Evolutionary conservation across 2,888 invertebrate genomes (phyloP).

Genomic region (Congeria kusceri): DNA sequence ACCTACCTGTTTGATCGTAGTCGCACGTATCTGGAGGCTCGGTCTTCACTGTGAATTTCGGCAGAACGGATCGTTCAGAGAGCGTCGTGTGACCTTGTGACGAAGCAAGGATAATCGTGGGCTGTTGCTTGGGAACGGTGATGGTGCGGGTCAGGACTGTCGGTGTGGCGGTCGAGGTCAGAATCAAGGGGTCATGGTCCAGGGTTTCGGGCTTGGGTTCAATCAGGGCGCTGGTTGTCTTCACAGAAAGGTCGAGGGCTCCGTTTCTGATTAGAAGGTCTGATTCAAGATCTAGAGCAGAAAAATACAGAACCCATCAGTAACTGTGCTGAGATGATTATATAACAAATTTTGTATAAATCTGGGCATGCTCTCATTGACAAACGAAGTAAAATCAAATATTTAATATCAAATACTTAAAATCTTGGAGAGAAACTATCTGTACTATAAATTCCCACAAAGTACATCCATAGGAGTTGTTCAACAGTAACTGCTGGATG

Average conservation of each 20-base stretch:
- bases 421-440: no score
- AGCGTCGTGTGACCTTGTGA: slow-evolving; percentile 54
- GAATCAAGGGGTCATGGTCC: slow-evolving; percentile 68
- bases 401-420: no score
- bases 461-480: no score
- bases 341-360: no score
- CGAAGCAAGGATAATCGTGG: slow-evolving; percentile 85
- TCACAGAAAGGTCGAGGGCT: slow-evolving; percentile 88
- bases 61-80: slow-evolving; percentile 81
- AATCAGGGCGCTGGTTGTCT: slow-evolving; percentile 81
- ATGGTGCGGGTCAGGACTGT: slow-evolving; percentile 67
- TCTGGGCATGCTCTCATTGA: no score
- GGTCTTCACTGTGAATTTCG: slow-evolving; percentile 91
- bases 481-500: no score
- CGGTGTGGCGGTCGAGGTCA: slow-evolving; percentile 64
- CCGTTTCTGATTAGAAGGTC: slow-evolving; percentile 93
- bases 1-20: slow-evolving; percentile 66
- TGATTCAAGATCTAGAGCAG: slow-evolving; percentile 90
- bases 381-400: no score
- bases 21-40: slow-evolving; percentile 86
- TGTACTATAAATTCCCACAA: no score
- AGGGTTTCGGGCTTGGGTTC: slow-evolving; percentile 73
- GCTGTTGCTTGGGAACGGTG: slow-evolving; percentile 84
- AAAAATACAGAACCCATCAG: slow-evolving; percentile 17
- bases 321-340: no score